These are phyloP conservation scores for Numida meleagris DNA, from an alignment of 2,113 vertebrate species.

Conservation along the genomic window DNA sequence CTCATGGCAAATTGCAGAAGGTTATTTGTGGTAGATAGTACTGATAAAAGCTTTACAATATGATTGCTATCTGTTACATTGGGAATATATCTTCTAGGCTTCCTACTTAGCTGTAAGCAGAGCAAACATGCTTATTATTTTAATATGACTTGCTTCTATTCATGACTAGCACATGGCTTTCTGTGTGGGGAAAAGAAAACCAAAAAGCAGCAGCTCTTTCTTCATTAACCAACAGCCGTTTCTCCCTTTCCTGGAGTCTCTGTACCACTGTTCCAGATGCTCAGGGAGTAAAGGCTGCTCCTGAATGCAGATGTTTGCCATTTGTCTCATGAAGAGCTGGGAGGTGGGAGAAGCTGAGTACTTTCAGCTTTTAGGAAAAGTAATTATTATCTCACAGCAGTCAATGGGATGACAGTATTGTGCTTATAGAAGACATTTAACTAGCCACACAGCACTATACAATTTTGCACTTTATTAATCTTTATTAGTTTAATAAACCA, in stretches of 20 bases:
- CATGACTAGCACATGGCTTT: background rate
- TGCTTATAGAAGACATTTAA: conserved; percentile 23
- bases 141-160: background rate
- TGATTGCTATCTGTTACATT: background rate
- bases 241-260: background rate
- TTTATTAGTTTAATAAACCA: conserved; percentile 50
- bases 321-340: background rate
- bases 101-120: background rate
- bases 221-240: background rate
- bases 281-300: background rate
- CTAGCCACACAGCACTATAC: background rate
- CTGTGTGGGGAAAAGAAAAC: background rate
- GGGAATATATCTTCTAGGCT: background rate
- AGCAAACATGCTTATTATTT: background rate
- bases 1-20: background rate
- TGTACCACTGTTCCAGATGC: background rate
- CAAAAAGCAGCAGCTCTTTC: background rate
- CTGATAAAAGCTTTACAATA: background rate
- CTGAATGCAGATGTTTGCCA: background rate
- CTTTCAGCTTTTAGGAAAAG: background rate
- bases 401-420: background rate
- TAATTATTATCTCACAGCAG: background rate
- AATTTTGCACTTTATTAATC: conserved; percentile 43
- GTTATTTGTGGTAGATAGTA: background rate
- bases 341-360: background rate